phyloP scores from a whole-genome alignment of 2,888 invertebrate species.

The Mythimna loreyi region DNA sequence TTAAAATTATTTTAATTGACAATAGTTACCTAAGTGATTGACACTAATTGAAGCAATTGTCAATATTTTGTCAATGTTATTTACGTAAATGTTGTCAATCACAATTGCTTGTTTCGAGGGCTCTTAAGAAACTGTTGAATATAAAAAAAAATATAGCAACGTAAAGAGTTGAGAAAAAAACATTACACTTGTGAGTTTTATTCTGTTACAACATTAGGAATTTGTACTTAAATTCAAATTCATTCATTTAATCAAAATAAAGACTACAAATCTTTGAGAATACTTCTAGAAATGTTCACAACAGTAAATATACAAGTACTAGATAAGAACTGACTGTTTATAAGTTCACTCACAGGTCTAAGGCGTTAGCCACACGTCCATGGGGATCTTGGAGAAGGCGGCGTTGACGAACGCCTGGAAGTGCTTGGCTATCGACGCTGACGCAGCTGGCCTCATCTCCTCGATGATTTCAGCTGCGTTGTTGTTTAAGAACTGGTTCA shows the following conservation, averaged over 20 bases:
- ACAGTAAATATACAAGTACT: conserved; percentile 21
- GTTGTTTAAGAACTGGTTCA: conserved; percentile 96
- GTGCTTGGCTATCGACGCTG: conserved; percentile 93
- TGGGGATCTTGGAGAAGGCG: conserved; percentile 93
- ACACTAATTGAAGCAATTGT: no score
- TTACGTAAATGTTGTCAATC: no score
- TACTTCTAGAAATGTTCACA: conserved; percentile 34
- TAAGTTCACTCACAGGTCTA: conserved; percentile 65
- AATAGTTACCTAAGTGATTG: no score
- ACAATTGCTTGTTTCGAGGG: no score
- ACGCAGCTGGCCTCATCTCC: conserved; percentile 95
- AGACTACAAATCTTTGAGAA: conserved; percentile 27
- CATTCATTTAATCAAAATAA: conserved; percentile 3
- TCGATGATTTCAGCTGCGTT: conserved; percentile 95
- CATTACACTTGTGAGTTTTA: not conserved
- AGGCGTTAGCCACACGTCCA: conserved; percentile 92
- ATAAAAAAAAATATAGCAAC: conserved; percentile 23
- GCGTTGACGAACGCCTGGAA: conserved; percentile 94
- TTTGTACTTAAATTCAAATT: conserved; percentile 27
- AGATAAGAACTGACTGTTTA: conserved; percentile 12
- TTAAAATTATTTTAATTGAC: no score
- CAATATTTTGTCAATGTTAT: no score
- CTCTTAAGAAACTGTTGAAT: not conserved
- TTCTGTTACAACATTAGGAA: not conserved
- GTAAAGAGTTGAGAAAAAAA: not conserved